phyloP scores from a whole-genome alignment of 1,140 invertebrate species.

The Teleogryllus occipitalis region DNA sequence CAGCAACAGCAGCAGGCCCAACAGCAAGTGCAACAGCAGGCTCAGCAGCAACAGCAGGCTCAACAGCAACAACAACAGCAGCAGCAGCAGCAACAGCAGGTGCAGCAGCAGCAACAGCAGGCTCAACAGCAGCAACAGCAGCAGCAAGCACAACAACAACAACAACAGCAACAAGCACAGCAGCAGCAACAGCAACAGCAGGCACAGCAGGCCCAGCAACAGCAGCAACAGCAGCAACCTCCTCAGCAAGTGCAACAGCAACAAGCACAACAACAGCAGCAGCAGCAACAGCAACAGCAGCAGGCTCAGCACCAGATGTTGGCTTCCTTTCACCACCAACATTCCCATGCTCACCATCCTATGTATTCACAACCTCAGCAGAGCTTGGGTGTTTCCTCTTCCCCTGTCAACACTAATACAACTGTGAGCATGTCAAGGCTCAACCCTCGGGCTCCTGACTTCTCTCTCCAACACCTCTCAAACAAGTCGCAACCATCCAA shows the following conservation, averaged over 20 bases:
- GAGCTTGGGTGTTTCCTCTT: constrained; percentile 13
- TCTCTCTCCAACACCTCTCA: constrained; percentile 46
- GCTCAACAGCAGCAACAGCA: constrained; percentile 13
- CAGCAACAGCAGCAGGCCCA: constrained; percentile 28
- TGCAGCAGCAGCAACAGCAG: constrained; percentile 24
- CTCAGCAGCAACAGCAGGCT: neutral
- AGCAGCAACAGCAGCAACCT: constrained; percentile 19
- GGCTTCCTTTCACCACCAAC: constrained; percentile 15
- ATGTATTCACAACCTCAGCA: constrained; percentile 15
- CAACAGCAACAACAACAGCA: neutral
- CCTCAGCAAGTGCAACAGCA: constrained; percentile 25
- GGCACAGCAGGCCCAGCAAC: constrained; percentile 29
- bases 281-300: constrained; percentile 31
- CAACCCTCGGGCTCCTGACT: constrained; percentile 82
- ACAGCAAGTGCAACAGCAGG: constrained; percentile 19
- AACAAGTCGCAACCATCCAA: constrained; percentile 30
- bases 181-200: constrained; percentile 32
- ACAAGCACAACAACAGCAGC: constrained; percentile 31
- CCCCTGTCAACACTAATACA: constrained; percentile 35
- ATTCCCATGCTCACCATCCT: constrained; percentile 13
- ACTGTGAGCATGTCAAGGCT: constrained; percentile 60
- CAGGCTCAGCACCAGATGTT: constrained; percentile 25
- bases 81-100: neutral
- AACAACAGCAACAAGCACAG: constrained; percentile 29
- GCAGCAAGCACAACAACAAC: constrained; percentile 26